Conservation (phyloP, 1,140 invertebrate species). For the Pollicipes pollicipes region DNA sequence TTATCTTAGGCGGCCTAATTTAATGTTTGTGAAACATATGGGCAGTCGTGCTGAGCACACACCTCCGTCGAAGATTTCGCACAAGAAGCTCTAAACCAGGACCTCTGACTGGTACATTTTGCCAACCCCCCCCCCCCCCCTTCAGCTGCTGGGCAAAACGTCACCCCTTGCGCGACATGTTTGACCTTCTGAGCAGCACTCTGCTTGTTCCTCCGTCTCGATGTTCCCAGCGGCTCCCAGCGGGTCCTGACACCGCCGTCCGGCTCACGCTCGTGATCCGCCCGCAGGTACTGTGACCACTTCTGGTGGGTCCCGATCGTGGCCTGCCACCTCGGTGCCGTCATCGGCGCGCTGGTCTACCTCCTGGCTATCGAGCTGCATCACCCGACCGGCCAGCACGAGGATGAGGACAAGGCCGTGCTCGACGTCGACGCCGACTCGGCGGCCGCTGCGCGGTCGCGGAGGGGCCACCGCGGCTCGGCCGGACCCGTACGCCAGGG, state of each 20-base stretch:
- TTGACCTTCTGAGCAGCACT: not conserved
- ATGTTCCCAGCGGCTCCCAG: not conserved
- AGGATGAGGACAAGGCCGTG: no score
- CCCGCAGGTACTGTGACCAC: not conserved
- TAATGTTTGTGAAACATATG: not conserved
- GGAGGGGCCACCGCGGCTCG: no score
- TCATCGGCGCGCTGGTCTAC: slow-evolving; percentile 34
- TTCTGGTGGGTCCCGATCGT: slow-evolving; percentile 35
- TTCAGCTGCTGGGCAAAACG: not conserved
- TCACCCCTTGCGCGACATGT: not conserved
- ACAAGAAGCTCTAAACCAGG: no score
- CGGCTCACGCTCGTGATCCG: no score
- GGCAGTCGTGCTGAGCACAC: not conserved
- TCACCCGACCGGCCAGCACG: slow-evolving; percentile 6
- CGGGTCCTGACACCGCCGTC: not conserved
- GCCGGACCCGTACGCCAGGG: no score
- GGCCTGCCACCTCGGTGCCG: slow-evolving; percentile 34
- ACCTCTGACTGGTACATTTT: no score
- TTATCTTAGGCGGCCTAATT: not conserved
- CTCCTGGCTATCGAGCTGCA: slow-evolving; percentile 31
- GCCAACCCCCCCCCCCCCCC: not conserved
- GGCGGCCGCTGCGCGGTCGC: no score
- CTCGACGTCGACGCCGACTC: no score
- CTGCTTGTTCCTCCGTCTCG: not conserved
- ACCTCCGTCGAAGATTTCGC: not conserved